Evolutionary conservation across 2,113 vertebrate genomes (phyloP).

Genomic region (Alexandromys fortis): DNA sequence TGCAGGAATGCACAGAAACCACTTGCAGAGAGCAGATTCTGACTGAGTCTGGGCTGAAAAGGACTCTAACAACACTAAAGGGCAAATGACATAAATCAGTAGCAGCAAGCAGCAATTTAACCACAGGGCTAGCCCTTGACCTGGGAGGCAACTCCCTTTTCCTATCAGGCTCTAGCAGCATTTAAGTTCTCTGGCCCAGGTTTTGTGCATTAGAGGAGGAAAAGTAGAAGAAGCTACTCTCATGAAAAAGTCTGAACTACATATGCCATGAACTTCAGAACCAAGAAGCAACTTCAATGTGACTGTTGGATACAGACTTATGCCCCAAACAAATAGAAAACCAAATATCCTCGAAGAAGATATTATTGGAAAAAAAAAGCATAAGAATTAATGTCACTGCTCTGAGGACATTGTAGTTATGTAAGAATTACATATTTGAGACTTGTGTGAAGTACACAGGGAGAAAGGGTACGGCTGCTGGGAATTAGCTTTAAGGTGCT

Average conservation of each 20-base stretch:
- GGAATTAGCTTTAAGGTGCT: neutral
- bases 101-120: neutral
- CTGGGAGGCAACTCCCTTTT: neutral
- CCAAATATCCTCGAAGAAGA: neutral
- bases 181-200: neutral
- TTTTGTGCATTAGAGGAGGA: neutral
- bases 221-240: neutral
- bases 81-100: slow-evolving; percentile 25
- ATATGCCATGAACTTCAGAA: neutral
- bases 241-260: neutral
- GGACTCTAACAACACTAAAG: neutral
- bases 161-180: neutral
- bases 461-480: neutral
- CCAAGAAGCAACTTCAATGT: neutral
- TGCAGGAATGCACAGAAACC: neutral
- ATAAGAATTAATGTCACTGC: neutral
- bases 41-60: slow-evolving; percentile 6
- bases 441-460: neutral
- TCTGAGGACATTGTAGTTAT: neutral
- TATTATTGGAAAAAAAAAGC: neutral
- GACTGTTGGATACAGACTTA: neutral
- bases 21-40: slow-evolving; percentile 1
- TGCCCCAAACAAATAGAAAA: neutral
- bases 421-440: neutral
- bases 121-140: neutral